These are phyloP conservation scores for Drosophila arawakana DNA, from an alignment of 1,140 invertebrate genomes.

Conservation along the genomic window DNA sequence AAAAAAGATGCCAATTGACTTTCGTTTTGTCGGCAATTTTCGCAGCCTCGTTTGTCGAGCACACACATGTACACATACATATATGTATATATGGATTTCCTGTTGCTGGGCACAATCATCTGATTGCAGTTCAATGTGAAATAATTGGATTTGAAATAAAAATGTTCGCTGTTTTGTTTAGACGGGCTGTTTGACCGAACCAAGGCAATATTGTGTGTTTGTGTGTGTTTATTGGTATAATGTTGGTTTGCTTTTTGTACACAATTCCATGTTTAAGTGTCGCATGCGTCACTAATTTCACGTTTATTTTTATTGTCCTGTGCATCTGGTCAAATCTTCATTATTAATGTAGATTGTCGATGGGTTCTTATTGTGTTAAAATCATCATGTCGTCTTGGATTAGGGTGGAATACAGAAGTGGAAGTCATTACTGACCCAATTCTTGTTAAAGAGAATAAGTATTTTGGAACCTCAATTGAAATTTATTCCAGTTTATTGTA, in stretches of 20 bases:
- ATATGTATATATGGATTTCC: slow-evolving; percentile 37
- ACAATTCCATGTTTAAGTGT: slow-evolving; percentile 51
- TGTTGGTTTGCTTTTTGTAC: slow-evolving; percentile 54
- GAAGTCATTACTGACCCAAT: neutral
- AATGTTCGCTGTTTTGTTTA: slow-evolving; percentile 66
- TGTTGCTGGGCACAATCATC: slow-evolving; percentile 78
- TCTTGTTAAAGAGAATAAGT: neutral
- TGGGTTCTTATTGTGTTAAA: neutral
- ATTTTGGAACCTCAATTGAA: neutral
- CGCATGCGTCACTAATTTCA: slow-evolving; percentile 73
- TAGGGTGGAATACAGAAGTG: neutral
- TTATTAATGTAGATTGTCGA: slow-evolving; percentile 28
- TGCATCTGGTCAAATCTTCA: slow-evolving; percentile 50
- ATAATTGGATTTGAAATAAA: slow-evolving; percentile 84
- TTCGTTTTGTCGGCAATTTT: slow-evolving; percentile 82
- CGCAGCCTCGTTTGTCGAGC: slow-evolving; percentile 57
- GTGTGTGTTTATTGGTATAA: slow-evolving; percentile 58
- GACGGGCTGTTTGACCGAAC: slow-evolving; percentile 26
- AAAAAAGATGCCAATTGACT: slow-evolving; percentile 78
- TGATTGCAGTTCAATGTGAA: slow-evolving; percentile 80
- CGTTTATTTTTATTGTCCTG: slow-evolving; percentile 67
- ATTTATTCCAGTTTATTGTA: too few species aligned
- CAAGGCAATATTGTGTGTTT: neutral
- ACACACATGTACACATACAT: slow-evolving; percentile 28
- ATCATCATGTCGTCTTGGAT: slow-evolving; percentile 1